Base-by-base conservation (phyloP, 2,113 vertebrate genomes). In the Podarcis cretensis region DNA sequence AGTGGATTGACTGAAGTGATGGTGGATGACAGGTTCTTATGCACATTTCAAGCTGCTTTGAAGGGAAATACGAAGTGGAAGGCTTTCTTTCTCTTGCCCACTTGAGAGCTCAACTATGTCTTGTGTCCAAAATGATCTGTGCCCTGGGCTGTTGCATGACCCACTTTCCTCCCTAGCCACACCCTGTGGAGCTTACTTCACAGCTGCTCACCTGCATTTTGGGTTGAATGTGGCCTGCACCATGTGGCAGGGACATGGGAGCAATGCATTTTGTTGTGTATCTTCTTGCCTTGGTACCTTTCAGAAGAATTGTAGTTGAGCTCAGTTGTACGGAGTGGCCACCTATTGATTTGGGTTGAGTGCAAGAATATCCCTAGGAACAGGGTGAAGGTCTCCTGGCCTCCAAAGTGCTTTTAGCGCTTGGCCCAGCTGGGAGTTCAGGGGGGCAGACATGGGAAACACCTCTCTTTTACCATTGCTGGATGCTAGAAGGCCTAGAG, bases 101-200 rank as follows among this genome's bases (percentile, higher is more conserved):
- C 89, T 76, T 91, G 86, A 83, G 91, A 92, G 40, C 80, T 94
- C 43, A 75, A 91, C 57, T 88, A 75, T 1, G 74, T 73, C 92
- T 73, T 88, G 80, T 40, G 73, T 94, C 93, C 93, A 89, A 90
- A 95, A 88, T 93, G 92, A 94, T 96, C 94, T 95, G 87, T 94
- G 96, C 94, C 95, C 93, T 91, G 91, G 93, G 96, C 93, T 96
- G 92, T 94, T 94, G 90, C 23, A 0, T 97, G 97, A 97, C 96
- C 97, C 95, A 97, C 93, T 97, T 97, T 94, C 91, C 94, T 92
- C 88, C 87, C 90, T 87, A 94, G 59, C 96, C 96, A 96, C 96
- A 95, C 97, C 94, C 92, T 92, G 40, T 93, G 87, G 95, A 94
- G 91, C 92, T 95, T 93, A 69, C 87, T 87, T 27, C 0, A 5